phyloP scores from a whole-genome alignment of 2,797 vertebrate genomes.

The Bovichtus variegatus region DNA sequence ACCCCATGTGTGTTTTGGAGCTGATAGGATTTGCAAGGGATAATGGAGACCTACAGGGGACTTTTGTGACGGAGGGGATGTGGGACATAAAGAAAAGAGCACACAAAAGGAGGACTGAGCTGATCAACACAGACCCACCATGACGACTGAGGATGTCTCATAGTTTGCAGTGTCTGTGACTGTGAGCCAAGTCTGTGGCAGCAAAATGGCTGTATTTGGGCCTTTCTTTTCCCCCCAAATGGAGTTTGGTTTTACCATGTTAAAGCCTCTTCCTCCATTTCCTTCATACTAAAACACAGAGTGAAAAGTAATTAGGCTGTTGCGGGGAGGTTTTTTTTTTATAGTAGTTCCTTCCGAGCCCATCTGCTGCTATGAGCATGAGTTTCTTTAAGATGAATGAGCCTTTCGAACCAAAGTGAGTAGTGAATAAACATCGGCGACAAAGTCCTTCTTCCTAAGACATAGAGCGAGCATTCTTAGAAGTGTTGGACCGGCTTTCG shows the following conservation, averaged over 20 bases:
- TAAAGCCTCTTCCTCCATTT: conserved; percentile 71
- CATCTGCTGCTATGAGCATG: conserved; percentile 68
- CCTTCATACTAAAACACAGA: conserved; percentile 57
- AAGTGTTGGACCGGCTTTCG: conserved; percentile 23
- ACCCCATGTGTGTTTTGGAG: conserved; percentile 66
- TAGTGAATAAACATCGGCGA: conserved; percentile 61
- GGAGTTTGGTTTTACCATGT: conserved; percentile 48
- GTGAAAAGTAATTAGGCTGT: conserved; percentile 64
- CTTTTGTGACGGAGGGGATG: conserved; percentile 74
- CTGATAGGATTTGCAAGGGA: conserved; percentile 71
- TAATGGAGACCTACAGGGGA: conserved; percentile 75
- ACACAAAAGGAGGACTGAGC: conserved; percentile 63
- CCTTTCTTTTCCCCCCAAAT: conserved; percentile 54
- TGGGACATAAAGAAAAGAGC: conserved; percentile 55
- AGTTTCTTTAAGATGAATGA: conserved; percentile 62
- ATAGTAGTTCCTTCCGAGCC: conserved; percentile 74
- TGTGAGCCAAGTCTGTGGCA: conserved; percentile 58
- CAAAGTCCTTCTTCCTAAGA: conserved; percentile 44
- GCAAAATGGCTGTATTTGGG: conserved; percentile 62
- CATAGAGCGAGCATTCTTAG: conserved; percentile 24
- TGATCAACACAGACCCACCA: conserved; percentile 53
- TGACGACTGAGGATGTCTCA: conserved; percentile 65
- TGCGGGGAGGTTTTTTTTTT: conserved; percentile 52
- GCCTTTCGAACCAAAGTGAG: conserved; percentile 58
- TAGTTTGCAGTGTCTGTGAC: conserved; percentile 45